These are phyloP conservation scores for Agrenia bidenticulata DNA, from an alignment of 2,888 invertebrate species.

Conservation along the genomic window DNA sequence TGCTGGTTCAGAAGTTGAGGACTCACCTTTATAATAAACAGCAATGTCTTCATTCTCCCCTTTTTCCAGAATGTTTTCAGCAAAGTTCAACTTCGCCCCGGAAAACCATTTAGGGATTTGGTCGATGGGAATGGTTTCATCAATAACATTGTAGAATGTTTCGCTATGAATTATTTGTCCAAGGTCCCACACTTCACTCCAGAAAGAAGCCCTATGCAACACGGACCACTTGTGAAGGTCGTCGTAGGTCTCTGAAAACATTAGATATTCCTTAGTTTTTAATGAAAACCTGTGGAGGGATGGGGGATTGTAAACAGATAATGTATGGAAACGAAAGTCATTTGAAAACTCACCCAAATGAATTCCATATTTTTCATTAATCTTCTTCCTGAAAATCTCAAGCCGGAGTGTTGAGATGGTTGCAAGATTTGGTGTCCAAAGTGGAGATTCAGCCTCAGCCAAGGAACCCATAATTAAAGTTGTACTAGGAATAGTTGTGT, in stretches of 20 bases:
- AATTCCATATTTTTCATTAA: slow-evolving; percentile 47
- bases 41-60: slow-evolving; percentile 56
- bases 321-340: neutral
- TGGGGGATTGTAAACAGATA: neutral
- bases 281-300: neutral
- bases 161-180: slow-evolving; percentile 52
- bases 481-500: no score
- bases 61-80: slow-evolving; percentile 59
- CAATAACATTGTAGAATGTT: slow-evolving; percentile 46
- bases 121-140: slow-evolving; percentile 55
- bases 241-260: slow-evolving; percentile 50
- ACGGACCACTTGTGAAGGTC: slow-evolving; percentile 54
- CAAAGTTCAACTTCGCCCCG: slow-evolving; percentile 60
- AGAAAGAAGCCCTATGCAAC: slow-evolving; percentile 49
- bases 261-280: neutral
- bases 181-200: slow-evolving; percentile 54
- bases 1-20: no score
- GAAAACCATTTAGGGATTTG: slow-evolving; percentile 61
- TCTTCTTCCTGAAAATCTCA: slow-evolving; percentile 42
- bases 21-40: slow-evolving; percentile 58
- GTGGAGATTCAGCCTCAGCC: slow-evolving; percentile 30
- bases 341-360: slow-evolving; percentile 42
- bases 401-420: slow-evolving; percentile 34
- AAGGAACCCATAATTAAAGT: slow-evolving; percentile 34
- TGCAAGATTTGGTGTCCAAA: slow-evolving; percentile 47